Evolutionary conservation across 2,888 invertebrate genomes (phyloP).

Genomic region (Craniophora ligustri): DNA sequence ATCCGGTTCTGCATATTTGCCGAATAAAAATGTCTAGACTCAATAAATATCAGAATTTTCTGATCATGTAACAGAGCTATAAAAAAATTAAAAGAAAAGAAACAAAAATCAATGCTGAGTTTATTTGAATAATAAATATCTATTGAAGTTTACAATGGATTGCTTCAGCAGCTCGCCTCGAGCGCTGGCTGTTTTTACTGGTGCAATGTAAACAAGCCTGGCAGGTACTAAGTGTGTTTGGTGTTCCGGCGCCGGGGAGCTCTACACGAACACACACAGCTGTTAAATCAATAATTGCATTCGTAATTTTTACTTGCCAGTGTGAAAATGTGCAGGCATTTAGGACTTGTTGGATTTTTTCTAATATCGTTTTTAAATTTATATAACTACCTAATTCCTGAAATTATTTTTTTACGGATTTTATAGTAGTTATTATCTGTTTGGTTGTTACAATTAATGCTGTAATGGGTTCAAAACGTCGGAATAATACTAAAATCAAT

Average conservation of each 20-base stretch:
- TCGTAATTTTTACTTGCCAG: constrained; percentile 44
- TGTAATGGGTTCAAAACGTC: too few species aligned
- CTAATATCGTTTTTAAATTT: constrained; percentile 1
- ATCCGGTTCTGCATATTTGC: constrained; percentile 7
- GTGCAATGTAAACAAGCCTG: constrained; percentile 44
- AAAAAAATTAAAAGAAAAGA: constrained; percentile 4
- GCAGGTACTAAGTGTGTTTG: constrained; percentile 48
- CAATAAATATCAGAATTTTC: constrained; percentile 14
- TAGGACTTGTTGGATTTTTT: constrained; percentile 20
- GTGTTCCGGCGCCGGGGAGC: constrained; percentile 49
- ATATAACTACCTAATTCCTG: too few species aligned
- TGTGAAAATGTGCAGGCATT: constrained; percentile 31
- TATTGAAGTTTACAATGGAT: constrained; percentile 10
- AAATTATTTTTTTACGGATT: too few species aligned
- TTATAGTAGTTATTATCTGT: too few species aligned
- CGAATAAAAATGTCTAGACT: constrained; percentile 32
- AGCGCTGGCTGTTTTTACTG: constrained; percentile 24
- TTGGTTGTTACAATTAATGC: too few species aligned
- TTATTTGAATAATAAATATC: constrained; percentile 17
- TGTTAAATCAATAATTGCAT: constrained; percentile 60
- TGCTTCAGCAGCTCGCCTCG: constrained; percentile 28
- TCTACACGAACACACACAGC: constrained; percentile 39
- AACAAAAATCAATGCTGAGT: neutral
- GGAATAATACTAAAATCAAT: too few species aligned
- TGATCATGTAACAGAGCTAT: neutral